Percentiles rank a stretch among this genome's conserved stretches.
These are phyloP conservation scores for Malachius bipustulatus DNA, from an alignment of 2,888 invertebrate species.

Conservation along the genomic window DNA sequence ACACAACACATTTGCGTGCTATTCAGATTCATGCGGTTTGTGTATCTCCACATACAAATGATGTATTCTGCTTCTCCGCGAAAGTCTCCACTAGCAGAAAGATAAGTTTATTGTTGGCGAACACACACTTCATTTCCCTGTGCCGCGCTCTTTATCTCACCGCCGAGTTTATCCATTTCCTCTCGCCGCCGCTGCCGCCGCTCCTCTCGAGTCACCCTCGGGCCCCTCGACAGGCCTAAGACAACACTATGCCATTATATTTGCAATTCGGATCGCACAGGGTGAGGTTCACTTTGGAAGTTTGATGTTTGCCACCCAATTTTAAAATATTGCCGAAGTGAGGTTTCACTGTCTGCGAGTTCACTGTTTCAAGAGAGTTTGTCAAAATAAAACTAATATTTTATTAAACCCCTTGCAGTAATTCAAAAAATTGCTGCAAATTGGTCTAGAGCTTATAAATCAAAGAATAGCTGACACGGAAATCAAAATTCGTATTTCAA, in stretches of 20 bases:
- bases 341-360: too few relatives aligned
- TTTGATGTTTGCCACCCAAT: too few relatives aligned
- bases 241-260: conserved; percentile 31
- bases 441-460: too few relatives aligned
- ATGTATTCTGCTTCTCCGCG: conserved; percentile 34
- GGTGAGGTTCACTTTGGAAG: too few relatives aligned
- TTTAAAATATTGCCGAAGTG: too few relatives aligned
- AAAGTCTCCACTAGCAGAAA: conserved; percentile 35
- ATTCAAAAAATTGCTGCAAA: too few relatives aligned
- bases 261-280: conserved; percentile 35
- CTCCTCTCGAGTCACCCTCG: conserved; percentile 14
- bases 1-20: conserved; percentile 24
- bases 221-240: conserved; percentile 20
- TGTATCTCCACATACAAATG: conserved; percentile 37
- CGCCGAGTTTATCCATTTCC: conserved; percentile 37
- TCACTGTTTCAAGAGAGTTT: too few relatives aligned
- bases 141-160: conserved; percentile 35
- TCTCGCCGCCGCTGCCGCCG: conserved; percentile 27
- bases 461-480: too few relatives aligned
- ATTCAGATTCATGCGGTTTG: conserved; percentile 33
- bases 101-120: conserved; percentile 38
- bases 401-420: too few relatives aligned
- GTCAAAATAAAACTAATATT: too few relatives aligned
- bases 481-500: too few relatives aligned
- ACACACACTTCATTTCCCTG: conserved; percentile 37